A percentile compares a stretch with the other conserved stretches of the same genome.
phyloP scores from a whole-genome alignment of 2,888 invertebrate species.

The Baccha elongata region DNA sequence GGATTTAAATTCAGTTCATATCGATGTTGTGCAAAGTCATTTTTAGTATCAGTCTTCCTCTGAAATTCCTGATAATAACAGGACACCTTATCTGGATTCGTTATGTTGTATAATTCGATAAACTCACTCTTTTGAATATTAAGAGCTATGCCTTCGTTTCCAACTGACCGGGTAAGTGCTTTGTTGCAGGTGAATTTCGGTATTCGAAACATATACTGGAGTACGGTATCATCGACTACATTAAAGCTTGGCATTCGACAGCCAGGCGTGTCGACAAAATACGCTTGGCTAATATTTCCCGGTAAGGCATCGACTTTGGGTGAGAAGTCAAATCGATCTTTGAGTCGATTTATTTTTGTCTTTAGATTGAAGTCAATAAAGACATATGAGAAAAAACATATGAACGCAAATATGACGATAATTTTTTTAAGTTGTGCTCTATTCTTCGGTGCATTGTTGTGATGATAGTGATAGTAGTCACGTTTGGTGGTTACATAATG shows the following conservation, averaged over 20 bases:
- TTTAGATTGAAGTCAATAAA: slow-evolving; percentile 81
- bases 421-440: slow-evolving; percentile 79
- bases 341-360: slow-evolving; percentile 78
- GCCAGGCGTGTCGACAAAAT: slow-evolving; percentile 81
- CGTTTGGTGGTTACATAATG: slow-evolving; percentile 80
- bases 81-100: slow-evolving; percentile 75
- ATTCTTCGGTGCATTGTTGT: slow-evolving; percentile 78
- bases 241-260: slow-evolving; percentile 82
- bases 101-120: slow-evolving; percentile 76
- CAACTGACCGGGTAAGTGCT: slow-evolving; percentile 76
- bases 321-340: slow-evolving; percentile 80
- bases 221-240: slow-evolving; percentile 78
- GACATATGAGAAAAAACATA: slow-evolving; percentile 80
- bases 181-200: slow-evolving; percentile 77
- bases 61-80: slow-evolving; percentile 79
- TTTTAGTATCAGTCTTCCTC: slow-evolving; percentile 77
- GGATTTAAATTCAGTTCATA: slow-evolving; percentile 77
- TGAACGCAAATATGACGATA: slow-evolving; percentile 78
- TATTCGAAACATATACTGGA: slow-evolving; percentile 79
- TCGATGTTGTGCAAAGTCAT: slow-evolving; percentile 76
- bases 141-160: slow-evolving; percentile 76
- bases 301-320: slow-evolving; percentile 78
- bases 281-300: slow-evolving; percentile 78
- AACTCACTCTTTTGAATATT: slow-evolving; percentile 78
- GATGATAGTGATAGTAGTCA: slow-evolving; percentile 80